Percentiles rank a stretch among this genome's conserved stretches.
Evolutionary conservation across 1,140 invertebrate species (phyloP).

Genomic region (Magallana gigas): DNA sequence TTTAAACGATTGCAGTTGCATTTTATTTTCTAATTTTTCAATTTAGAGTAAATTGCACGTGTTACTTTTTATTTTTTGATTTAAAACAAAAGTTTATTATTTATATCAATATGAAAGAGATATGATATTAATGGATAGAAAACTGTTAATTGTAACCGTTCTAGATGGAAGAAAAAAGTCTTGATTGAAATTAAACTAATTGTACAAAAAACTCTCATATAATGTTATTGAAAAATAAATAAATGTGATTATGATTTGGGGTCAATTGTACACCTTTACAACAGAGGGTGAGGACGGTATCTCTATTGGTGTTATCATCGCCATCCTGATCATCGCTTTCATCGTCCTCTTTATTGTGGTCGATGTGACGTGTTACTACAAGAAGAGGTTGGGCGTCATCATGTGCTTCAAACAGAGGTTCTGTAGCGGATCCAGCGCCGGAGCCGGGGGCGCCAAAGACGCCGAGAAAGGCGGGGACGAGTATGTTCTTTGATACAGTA

Average conservation of each 20-base stretch:
- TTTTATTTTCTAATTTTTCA: neutral
- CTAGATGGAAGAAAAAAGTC: too few relatives aligned
- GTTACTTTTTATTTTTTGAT: neutral
- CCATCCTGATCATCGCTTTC: slow-evolving; percentile 40
- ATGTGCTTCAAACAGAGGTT: slow-evolving; percentile 27
- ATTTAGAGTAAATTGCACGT: neutral
- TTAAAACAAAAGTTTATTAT: too few relatives aligned
- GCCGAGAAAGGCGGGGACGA: slow-evolving; percentile 34
- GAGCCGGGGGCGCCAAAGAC: neutral
- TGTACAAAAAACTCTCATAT: too few relatives aligned
- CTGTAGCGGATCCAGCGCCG: neutral
- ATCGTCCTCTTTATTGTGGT: slow-evolving; percentile 40
- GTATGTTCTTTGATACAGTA: neutral
- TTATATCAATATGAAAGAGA: too few relatives aligned
- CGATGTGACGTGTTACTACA: slow-evolving; percentile 40
- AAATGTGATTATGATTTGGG: too few relatives aligned
- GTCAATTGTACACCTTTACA: neutral
- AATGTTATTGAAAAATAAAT: too few relatives aligned
- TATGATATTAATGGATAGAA: too few relatives aligned
- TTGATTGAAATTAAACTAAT: too few relatives aligned
- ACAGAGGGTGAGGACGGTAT: neutral
- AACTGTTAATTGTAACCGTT: too few relatives aligned
- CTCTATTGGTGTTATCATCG: slow-evolving; percentile 40
- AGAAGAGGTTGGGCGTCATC: slow-evolving; percentile 15
- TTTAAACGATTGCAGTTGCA: neutral